These are phyloP conservation scores for Reticulitermes lucifugus DNA, from an alignment of 2,888 invertebrate species.

Conservation along the genomic window DNA sequence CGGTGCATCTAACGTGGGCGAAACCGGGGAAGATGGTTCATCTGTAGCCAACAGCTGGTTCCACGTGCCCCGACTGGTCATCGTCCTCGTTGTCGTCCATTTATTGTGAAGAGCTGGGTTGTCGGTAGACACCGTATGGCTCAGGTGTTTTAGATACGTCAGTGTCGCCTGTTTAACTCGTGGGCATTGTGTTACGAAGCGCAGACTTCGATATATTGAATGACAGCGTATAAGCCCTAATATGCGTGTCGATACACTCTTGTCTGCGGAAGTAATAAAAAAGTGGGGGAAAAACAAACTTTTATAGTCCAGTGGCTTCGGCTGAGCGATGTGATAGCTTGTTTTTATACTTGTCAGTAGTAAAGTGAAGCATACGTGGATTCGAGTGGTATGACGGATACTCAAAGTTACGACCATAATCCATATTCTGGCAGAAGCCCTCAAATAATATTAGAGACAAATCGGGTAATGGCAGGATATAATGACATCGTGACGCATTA, in stretches of 20 bases:
- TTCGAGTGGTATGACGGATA: neutral
- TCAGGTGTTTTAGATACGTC: constrained; percentile 6
- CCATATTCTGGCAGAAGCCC: neutral
- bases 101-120: constrained; percentile 20
- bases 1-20: constrained; percentile 33
- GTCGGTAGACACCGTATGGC: neutral
- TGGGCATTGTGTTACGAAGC: neutral
- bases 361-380: neutral
- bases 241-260: neutral
- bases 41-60: constrained; percentile 39
- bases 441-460: neutral
- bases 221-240: neutral
- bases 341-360: neutral
- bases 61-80: neutral
- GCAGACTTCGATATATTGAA: neutral
- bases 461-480: neutral
- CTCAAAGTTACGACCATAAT: neutral
- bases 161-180: neutral
- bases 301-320: neutral
- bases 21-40: neutral
- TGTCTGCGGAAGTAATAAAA: neutral
- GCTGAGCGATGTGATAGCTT: neutral
- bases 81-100: neutral
- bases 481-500: too few relatives aligned
- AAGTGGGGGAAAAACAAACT: neutral